Base-by-base conservation (phyloP, 2,888 invertebrate species). In the Hypomecis atomaria region DNA sequence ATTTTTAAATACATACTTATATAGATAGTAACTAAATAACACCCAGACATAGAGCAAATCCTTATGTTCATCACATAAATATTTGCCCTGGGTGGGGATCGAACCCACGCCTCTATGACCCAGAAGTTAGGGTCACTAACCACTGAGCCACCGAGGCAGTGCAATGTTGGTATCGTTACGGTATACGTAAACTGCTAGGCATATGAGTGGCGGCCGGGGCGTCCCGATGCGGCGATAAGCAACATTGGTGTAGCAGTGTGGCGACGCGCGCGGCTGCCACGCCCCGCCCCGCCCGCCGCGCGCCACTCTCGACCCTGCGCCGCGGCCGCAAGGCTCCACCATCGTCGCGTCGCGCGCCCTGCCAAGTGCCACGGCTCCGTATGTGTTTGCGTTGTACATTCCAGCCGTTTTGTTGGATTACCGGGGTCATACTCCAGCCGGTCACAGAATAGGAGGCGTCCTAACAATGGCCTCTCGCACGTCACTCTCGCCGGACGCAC, bases 211-310 rank as follows among this genome's bases (percentile, higher is more conserved):
- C 23, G 23, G 23, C 23, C 23, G 23, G 23, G 23, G 23, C 23
- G 23, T 23, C 23, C 23, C 23, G 23, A 23, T 23, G 23, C 1
- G 23, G 23, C 23, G 23, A 23, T 23, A 23, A 23, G 23, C 23
- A 23, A 23, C 23, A 23, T 23, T 23, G 38, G 3, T 6, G 9
- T 4, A 38, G 40, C 33, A 6, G 1, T 1, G 10, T 47, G 10
- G 9, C 62, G 65, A 62, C 69, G 69, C 74, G 75, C 34, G 37
- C 48, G 33, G 50, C 38, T 65, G 34, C 61, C 73, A 70, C 72
- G 87, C 86, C 87, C 84, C 89, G 89, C 90, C 89, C 88, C 84
- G 83, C 77, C 84, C 85, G 88, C 83, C 76, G 73, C 83, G 75
- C 69, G 71, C 75, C 88, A 83, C 76, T 73, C 83, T 75, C 69